phyloP scores from a whole-genome alignment of 1,140 invertebrate genomes.

The Drosophila subpulchrella region DNA sequence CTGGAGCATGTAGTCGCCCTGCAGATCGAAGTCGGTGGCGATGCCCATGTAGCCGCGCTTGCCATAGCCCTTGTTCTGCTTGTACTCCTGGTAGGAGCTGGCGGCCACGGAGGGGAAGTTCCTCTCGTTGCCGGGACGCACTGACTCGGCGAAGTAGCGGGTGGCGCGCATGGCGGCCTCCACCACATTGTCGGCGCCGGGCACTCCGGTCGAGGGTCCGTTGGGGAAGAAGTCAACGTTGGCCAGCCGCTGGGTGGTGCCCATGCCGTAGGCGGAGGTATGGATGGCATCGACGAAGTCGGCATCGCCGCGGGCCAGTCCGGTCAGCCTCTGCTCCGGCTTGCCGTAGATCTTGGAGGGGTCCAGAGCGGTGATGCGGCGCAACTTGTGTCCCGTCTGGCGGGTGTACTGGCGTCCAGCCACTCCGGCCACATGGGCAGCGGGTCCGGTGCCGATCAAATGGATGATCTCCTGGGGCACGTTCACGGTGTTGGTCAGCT shows the following conservation, averaged over 20 bases:
- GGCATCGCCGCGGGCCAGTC: conserved; percentile 86
- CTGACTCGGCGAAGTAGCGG: conserved; percentile 87
- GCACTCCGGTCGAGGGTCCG: conserved; percentile 85
- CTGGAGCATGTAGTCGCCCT: conserved; percentile 78
- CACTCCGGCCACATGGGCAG: conserved; percentile 86
- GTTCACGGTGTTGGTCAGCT: conserved; percentile 67
- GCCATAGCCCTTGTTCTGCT: conserved; percentile 73
- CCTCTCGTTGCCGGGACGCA: conserved; percentile 84
- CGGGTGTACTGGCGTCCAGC: conserved; percentile 87
- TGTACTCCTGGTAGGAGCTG: conserved; percentile 72
- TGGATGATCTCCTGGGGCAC: conserved; percentile 77
- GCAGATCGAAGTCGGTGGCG: conserved; percentile 58
- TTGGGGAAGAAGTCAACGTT: conserved; percentile 93
- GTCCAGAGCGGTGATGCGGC: conserved; percentile 89
- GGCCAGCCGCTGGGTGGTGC: conserved; percentile 88
- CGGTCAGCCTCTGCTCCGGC: conserved; percentile 85
- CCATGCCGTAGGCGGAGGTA: conserved; percentile 90
- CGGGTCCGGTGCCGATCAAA: conserved; percentile 67
- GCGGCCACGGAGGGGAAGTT: conserved; percentile 75
- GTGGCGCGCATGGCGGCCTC: conserved; percentile 88
- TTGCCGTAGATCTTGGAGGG: conserved; percentile 89
- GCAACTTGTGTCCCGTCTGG: conserved; percentile 84
- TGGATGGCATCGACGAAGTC: conserved; percentile 90
- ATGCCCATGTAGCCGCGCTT: conserved; percentile 82
- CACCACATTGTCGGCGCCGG: conserved; percentile 85